Base-by-base conservation (phyloP, 2,888 invertebrate species). In the Ceriagrion tenellum region DNA sequence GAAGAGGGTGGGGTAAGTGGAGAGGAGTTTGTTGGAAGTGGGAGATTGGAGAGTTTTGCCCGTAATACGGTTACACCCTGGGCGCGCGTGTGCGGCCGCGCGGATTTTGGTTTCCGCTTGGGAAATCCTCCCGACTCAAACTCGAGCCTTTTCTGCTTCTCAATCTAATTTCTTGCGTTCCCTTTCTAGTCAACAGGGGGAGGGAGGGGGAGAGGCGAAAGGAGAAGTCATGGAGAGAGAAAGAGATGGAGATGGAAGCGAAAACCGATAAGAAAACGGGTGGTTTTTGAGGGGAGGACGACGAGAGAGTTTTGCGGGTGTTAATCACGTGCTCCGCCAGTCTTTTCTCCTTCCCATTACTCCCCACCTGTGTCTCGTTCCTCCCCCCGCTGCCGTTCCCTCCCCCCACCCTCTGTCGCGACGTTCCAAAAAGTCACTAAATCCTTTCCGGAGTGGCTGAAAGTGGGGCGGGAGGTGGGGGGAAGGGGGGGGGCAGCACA, bases 191-290 rank as follows among this genome's bases (percentile, higher is more conserved):
- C 18, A 4, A 4, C 4, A 3, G 55, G 10, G 69, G 69, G 69
- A n/a, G 23, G 23, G 0, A 20, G 35, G 23, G 26, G 26, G 40
- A 35, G 69, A n/a, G n/a, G n/a, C n/a, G 47, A n/a, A 35, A 30
- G 23, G 26, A 35, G 40, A 35, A 63, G 47, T 20, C 47, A 16
- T 4, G 95, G 23, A 26, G 35, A n/a, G 20, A 30, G 40, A 55
- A 55, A 69, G 91, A 56, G 12, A n/a, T 40, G 6, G 89, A n/a
- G 47, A 47, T 47, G 40, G 26, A 23, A 26, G 95, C 6, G 95
- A 30, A 81, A 95, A 47, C 26, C 30, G 55, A 89, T 63, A 90
- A 95, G 95, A 63, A 90, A 90, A 35, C 10, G 63, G 35, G 69
- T 20, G 74, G n/a, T 40, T 16, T 23, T 30, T 16, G 47, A 47